A percentile compares a stretch with the other conserved stretches of the same genome.
Conservation (phyloP, 2,888 invertebrate genomes). For the Pogonocherus hispidulus region DNA sequence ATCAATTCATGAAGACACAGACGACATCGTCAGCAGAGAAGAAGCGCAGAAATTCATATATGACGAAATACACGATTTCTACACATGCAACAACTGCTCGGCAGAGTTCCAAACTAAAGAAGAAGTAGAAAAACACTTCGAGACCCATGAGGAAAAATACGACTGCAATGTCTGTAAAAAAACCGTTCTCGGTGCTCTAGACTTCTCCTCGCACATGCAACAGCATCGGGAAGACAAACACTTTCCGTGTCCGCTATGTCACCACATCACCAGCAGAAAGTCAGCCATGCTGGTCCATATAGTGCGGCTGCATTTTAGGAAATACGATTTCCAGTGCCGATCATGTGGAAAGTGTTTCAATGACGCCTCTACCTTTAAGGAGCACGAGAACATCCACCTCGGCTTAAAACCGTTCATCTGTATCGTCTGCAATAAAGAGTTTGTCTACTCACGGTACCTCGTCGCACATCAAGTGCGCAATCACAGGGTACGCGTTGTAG, state of each 20-base stretch:
- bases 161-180: constrained; percentile 62
- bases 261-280: constrained; percentile 51
- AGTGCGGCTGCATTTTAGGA: constrained; percentile 51
- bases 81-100: constrained; percentile 58
- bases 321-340: constrained; percentile 68
- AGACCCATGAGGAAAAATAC: constrained; percentile 56
- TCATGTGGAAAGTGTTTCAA: constrained; percentile 70
- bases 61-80: constrained; percentile 54
- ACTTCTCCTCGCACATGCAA: constrained; percentile 59
- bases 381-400: constrained; percentile 67
- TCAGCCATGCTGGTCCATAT: constrained; percentile 56
- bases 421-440: constrained; percentile 67
- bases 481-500: constrained; percentile 62
- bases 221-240: constrained; percentile 57
- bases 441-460: constrained; percentile 61
- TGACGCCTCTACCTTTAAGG: constrained; percentile 66
- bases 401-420: constrained; percentile 66
- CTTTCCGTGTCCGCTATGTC: constrained; percentile 58
- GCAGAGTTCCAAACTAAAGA: constrained; percentile 54
- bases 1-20: constrained; percentile 43
- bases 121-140: constrained; percentile 56
- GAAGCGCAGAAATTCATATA: constrained; percentile 47
- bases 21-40: constrained; percentile 26
- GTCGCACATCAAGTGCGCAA: constrained; percentile 58
- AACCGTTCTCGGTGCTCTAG: constrained; percentile 57